Evolutionary conservation across 2,888 invertebrate species (phyloP), one percentile per base, ranked within the genome.

Genomic region (Synanthedon myopaeformis): DNA sequence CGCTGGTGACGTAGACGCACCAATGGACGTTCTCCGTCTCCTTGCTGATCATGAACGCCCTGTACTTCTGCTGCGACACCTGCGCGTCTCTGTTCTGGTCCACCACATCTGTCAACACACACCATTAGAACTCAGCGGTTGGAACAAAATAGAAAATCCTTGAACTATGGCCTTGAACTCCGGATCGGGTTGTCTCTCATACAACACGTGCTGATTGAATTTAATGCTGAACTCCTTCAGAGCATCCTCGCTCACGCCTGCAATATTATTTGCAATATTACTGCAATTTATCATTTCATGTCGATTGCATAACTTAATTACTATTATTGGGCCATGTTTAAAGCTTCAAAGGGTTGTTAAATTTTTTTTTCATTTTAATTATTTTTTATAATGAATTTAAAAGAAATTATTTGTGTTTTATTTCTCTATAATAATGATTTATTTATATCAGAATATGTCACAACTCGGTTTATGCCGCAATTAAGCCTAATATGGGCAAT

Each of bases 1-100:
- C 23, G 5, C 4, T 23, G 23, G 5, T 23, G 23, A 5, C 23
- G 23, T 23, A 23, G 23, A 5, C 98, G 53, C 96, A 97, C 65
- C 98, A 98, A 80, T 98, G 98, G 53, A 99, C 99, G 86, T 99
- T 99, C 87, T 99, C 99, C 2, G 99, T 99, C 90, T 99, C 99
- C 85, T 99, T 97, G 81, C 97, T 98, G 79, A 99, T 99, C 99
- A 99, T 99, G 88, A 99, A 99, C 61, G 98, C 98, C 97, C 99
- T 99, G 89, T 99, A 99, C 82, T 99, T 99, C 89, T 99, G 99
- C 61, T 99, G 90, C 3, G 98, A 98, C 89, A 99, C 98, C 72
- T 96, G 94, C 49, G 99, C 99, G 84, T 99, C 99, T 69, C 99
- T 91, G 82, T 96, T 96, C 58, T 96, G 96, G 82, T 96, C 96